Evolutionary conservation across 2,113 vertebrate species (phyloP).

Genomic region (Chaenocephalus aceratus): DNA sequence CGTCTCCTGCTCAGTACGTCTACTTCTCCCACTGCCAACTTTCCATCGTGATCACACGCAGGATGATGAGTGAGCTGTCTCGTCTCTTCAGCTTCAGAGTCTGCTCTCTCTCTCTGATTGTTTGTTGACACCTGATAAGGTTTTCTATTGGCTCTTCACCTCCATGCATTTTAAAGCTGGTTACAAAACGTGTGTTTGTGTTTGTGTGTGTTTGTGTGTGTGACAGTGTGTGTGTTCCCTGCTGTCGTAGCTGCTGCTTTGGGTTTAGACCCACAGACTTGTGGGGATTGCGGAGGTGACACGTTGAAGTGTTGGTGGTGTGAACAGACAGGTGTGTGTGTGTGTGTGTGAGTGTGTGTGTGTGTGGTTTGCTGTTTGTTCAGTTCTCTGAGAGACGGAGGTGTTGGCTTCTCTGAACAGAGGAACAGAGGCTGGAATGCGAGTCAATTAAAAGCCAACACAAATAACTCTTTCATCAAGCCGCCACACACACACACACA

Average conservation of each 20-base stretch:
- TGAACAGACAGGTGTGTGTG: background rate
- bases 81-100: background rate
- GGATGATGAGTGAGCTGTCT: background rate
- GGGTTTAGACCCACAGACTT: background rate
- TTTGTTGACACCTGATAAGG: slow-evolving; percentile 40
- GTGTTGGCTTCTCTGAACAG: slow-evolving; percentile 18
- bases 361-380: background rate
- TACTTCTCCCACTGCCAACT: background rate
- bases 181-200: slow-evolving; percentile 15
- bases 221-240: background rate
- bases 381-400: background rate
- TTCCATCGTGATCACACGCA: background rate
- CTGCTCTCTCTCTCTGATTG: background rate
- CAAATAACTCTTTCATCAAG: slow-evolving; percentile 49
- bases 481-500: slow-evolving; percentile 17
- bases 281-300: background rate
- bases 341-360: background rate
- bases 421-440: slow-evolving; percentile 51
- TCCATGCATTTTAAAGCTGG: background rate
- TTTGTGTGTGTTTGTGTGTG: no score
- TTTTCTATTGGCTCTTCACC: slow-evolving; percentile 7
- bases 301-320: slow-evolving; percentile 5
- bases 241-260: background rate
- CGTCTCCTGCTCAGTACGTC: no score
- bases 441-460: slow-evolving; percentile 50